phyloP scores from a whole-genome alignment of 2,888 invertebrate species.

The Amaurobius ferox region DNA sequence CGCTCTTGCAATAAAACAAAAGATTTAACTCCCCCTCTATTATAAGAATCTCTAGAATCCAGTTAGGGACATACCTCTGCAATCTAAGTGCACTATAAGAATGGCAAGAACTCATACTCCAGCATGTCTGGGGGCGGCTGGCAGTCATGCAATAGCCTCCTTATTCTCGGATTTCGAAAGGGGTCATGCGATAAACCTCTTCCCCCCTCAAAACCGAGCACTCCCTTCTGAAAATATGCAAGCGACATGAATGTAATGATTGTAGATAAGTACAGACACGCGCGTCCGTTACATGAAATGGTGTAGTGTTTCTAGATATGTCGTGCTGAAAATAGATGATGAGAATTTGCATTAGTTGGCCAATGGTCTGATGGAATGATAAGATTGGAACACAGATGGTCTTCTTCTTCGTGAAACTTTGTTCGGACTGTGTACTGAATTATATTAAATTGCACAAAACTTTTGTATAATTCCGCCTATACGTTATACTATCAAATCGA shows the following conservation, averaged over 20 bases:
- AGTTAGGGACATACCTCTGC: background rate
- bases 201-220: background rate
- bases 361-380: background rate
- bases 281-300: background rate
- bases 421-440: no score
- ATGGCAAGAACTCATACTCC: constrained; percentile 36
- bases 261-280: constrained; percentile 5
- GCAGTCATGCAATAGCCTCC: constrained; percentile 36
- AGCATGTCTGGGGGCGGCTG: constrained; percentile 20
- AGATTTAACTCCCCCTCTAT: constrained; percentile 4
- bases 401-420: background rate
- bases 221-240: constrained; percentile 14
- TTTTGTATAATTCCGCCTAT: no score
- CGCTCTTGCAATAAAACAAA: constrained; percentile 28
- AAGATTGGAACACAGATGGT: background rate
- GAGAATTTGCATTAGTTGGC: background rate
- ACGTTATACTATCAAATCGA: no score
- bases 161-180: constrained; percentile 39
- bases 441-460: no score
- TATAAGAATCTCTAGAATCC: background rate
- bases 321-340: constrained; percentile 3
- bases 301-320: background rate
- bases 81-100: background rate
- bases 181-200: constrained; percentile 48
- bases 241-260: background rate